A percentile compares a stretch with the other conserved stretches of the same genome.
Evolutionary conservation across 1,140 invertebrate species (phyloP).

Genomic region (Drosophila seguyi): DNA sequence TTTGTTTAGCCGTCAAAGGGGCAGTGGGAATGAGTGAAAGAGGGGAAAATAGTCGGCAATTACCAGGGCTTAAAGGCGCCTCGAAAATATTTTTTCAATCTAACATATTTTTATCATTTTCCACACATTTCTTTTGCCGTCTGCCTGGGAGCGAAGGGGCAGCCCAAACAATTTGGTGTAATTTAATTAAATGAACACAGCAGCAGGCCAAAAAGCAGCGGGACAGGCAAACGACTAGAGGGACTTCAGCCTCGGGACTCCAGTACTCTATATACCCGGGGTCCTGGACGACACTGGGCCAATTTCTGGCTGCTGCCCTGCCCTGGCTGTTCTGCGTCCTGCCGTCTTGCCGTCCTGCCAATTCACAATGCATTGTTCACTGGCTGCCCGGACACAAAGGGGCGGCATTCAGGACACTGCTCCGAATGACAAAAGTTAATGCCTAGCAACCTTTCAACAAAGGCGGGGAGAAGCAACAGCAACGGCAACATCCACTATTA

Average conservation of each 20-base stretch:
- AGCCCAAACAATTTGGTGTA: constrained; percentile 80
- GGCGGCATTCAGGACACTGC: constrained; percentile 21
- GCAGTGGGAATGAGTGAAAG: neutral
- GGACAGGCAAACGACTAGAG: constrained; percentile 36
- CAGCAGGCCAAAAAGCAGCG: constrained; percentile 74
- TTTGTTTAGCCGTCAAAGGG: constrained; percentile 1
- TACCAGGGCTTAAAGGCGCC: constrained; percentile 50
- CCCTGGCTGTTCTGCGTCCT: neutral
- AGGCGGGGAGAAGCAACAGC: constrained; percentile 45
- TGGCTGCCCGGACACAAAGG: constrained; percentile 38
- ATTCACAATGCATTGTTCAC: constrained; percentile 81
- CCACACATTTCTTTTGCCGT: constrained; percentile 56
- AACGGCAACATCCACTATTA: constrained; percentile 62
- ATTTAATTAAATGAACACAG: constrained; percentile 83
- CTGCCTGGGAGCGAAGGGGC: constrained; percentile 41
- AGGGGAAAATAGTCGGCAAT: constrained; percentile 36
- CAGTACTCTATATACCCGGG: constrained; percentile 19
- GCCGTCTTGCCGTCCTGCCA: constrained; percentile 39
- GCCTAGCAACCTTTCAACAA: constrained; percentile 76
- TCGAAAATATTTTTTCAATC: constrained; percentile 66
- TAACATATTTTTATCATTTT: constrained; percentile 71
- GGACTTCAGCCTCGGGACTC: constrained; percentile 1
- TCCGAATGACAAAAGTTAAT: constrained; percentile 80
- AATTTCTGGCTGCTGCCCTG: constrained; percentile 8
- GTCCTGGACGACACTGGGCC: constrained; percentile 8